Evolutionary conservation across 2,797 vertebrate species (phyloP), one percentile per base, ranked within the genome.

Genomic region (Mareca penelope): DNA sequence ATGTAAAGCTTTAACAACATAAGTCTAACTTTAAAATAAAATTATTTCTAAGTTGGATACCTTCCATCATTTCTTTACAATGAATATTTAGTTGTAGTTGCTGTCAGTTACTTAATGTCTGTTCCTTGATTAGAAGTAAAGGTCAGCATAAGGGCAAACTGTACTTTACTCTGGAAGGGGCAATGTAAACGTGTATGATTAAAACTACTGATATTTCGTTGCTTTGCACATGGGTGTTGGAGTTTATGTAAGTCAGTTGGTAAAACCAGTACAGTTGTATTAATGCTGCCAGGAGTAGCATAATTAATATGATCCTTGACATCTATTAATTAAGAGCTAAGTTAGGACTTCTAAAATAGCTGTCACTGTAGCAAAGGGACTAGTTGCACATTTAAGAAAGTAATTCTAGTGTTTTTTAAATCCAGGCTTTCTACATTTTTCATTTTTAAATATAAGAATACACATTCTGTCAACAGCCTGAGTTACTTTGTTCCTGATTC

Each of bases 81-180:
- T 56, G 68, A 39, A 18, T 77, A 24, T 83, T 95, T 93, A 93
- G 55, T 40, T 95, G 90, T 83, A 89, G 14, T 40, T 95, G 85
- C 77, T 94, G 93, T 94, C 80, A 89, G 77, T 95, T 95, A 94
- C 83, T 63, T 88, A 88, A 95, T 46, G 52, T 89, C 82, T 91
- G 93, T 88, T 52, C 37, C 29, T 50, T 85, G 91, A 95, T 95
- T 95, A 96, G 95, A 96, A 95, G 94, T 94, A 89, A 95, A 96
- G 92, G 95, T 94, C 85, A 95, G 24, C 42, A 31, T 78, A 81
- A 82, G 93, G 94, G 71, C 89, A 79, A 83, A 61, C 65, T 93
- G 88, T 95, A 96, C 96, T 96, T 97, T 96, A 80, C 88, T 77
- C 60, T 78, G 89, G 92, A 82, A 64, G 46, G 87, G 57, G 95